Evolutionary conservation across 1,140 invertebrate species (phyloP).

Genomic region (Ceratoteleas bidentatus): DNA sequence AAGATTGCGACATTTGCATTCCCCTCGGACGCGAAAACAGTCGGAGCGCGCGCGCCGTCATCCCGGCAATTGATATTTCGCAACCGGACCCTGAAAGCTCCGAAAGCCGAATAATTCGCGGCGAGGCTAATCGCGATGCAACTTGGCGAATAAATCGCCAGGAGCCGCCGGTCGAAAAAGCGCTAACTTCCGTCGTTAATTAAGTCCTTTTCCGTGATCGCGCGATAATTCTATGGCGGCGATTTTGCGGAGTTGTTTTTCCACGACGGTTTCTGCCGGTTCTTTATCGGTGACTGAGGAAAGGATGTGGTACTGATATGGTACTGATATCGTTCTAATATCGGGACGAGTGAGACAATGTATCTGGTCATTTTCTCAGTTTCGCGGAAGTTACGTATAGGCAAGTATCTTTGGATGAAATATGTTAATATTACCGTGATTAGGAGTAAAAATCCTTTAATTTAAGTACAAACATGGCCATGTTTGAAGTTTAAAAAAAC

Average conservation of each 20-base stretch:
- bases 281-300: no score
- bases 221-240: conserved; percentile 19
- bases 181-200: conserved; percentile 24
- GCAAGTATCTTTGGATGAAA: no score
- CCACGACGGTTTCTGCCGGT: no score
- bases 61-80: conserved; percentile 44
- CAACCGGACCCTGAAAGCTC: conserved; percentile 19
- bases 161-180: conserved; percentile 14
- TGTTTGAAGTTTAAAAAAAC: no score
- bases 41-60: conserved; percentile 20
- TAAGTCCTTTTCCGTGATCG: conserved; percentile 16
- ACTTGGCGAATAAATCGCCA: conserved; percentile 34
- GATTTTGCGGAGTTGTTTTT: conserved; percentile 7
- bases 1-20: conserved; percentile 50
- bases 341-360: no score
- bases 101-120: conserved; percentile 34
- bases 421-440: no score
- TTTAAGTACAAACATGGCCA: no score
- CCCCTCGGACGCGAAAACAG: conserved; percentile 26
- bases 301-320: no score
- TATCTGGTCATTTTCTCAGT: no score
- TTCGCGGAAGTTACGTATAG: no score
- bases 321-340: no score
- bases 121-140: conserved; percentile 37
- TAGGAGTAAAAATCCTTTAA: no score